A percentile compares a stretch with the other conserved stretches of the same genome.
Evolutionary conservation across 2,888 invertebrate genomes (phyloP).

Genomic region (Stegana nigrithorax): DNA sequence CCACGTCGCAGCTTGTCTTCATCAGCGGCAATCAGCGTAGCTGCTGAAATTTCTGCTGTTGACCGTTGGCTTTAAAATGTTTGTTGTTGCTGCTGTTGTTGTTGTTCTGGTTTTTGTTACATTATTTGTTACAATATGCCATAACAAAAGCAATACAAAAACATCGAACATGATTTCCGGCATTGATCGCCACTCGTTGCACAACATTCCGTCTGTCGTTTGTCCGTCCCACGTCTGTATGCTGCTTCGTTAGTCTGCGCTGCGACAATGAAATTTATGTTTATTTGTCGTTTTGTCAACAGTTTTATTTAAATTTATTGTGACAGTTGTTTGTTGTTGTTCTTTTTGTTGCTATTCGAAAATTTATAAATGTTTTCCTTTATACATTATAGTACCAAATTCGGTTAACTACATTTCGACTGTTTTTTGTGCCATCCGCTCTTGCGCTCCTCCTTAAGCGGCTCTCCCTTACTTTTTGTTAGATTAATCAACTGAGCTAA

Average conservation of each 20-base stretch:
- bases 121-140: conserved; percentile 12
- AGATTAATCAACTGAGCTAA: conserved; percentile 30
- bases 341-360: neutral
- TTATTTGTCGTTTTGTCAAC: conserved; percentile 62
- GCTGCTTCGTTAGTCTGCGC: neutral
- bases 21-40: no score
- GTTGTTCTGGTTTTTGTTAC: neutral
- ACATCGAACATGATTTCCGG: conserved; percentile 10
- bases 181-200: conserved; percentile 1
- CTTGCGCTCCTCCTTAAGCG: no score
- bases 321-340: conserved; percentile 45
- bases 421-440: no score
- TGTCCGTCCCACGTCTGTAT: neutral
- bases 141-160: neutral
- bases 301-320: conserved; percentile 62
- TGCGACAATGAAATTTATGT: conserved; percentile 49
- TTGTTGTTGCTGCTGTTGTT: neutral
- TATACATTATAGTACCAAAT: neutral
- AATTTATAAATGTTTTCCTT: conserved; percentile 8
- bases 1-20: neutral
- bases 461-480: neutral
- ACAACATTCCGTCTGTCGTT: neutral
- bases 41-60: no score
- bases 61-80: conserved; percentile 5
- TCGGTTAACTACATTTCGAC: neutral